Percentiles rank a stretch among this genome's conserved stretches.
Evolutionary conservation across 2,797 vertebrate genomes (phyloP).

Genomic region (Perodicticus potto): DNA sequence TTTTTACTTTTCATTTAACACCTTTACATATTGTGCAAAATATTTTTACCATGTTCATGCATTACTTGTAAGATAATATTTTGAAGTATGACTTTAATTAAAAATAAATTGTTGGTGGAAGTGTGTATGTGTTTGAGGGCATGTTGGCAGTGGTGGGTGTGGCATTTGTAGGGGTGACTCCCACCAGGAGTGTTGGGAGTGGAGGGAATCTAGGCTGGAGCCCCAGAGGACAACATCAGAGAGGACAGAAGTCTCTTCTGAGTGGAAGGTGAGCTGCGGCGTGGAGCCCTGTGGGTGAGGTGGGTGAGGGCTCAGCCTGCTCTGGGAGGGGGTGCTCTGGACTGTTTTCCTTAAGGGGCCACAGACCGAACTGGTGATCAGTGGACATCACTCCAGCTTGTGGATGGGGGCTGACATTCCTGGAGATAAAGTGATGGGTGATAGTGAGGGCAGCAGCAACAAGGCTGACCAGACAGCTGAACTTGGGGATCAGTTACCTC

Average conservation of each 20-base stretch:
- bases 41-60: accelerated
- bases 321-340: not conserved
- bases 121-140: not conserved
- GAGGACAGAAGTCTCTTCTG: not conserved
- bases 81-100: not conserved
- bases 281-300: not conserved
- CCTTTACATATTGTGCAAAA: not conserved
- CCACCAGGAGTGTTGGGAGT: not conserved
- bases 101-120: not conserved
- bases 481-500: not conserved
- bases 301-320: not conserved
- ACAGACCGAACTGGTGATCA: not conserved
- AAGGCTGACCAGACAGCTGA: not conserved
- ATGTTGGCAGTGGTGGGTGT: not conserved
- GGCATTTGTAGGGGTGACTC: not conserved
- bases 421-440: not conserved
- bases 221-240: not conserved
- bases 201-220: not conserved
- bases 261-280: not conserved
- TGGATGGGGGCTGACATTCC: too few species aligned
- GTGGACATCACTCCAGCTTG: not conserved
- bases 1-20: not conserved
- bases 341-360: not conserved
- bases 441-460: too few species aligned
- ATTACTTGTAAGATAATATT: not conserved